Percentiles rank a stretch among this genome's conserved stretches.
These are phyloP conservation scores for Cuniculus paca DNA, from an alignment of 2,797 vertebrate genomes.

Conservation along the genomic window DNA sequence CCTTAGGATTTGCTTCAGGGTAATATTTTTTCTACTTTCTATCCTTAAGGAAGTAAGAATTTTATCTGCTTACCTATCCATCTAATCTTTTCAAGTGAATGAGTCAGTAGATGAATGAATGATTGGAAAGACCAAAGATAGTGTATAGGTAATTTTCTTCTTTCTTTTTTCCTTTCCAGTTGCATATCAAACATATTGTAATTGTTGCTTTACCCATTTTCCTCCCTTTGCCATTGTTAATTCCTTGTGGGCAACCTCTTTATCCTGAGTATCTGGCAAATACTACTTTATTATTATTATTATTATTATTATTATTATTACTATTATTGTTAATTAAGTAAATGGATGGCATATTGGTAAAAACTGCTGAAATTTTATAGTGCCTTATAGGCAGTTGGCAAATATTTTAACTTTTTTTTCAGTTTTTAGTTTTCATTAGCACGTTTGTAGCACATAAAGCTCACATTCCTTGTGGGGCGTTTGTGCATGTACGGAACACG, in stretches of 20 bases:
- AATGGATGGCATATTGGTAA: background rate
- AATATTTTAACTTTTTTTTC: background rate
- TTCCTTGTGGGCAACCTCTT: conserved; percentile 7
- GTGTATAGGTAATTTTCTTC: conserved; percentile 5
- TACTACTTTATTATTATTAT: background rate
- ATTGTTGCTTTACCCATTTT: background rate
- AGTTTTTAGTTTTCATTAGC: background rate
- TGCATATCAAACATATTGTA: background rate
- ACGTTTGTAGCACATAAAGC: background rate
- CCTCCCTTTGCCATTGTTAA: background rate
- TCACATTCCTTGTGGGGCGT: background rate
- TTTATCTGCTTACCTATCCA: background rate
- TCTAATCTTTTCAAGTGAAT: background rate
- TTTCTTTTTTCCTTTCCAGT: background rate
- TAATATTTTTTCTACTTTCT: background rate
- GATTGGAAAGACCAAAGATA: background rate
- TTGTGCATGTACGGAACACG: background rate
- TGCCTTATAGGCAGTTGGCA: background rate
- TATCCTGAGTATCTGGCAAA: conserved; percentile 1
- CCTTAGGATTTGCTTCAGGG: background rate
- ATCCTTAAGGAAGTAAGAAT: background rate
- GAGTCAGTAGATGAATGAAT: background rate
- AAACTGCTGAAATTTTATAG: background rate
- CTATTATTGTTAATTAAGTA: background rate
- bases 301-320: background rate